phyloP scores from a whole-genome alignment of 2,113 vertebrate species.

The Serilophus lunatus region DNA sequence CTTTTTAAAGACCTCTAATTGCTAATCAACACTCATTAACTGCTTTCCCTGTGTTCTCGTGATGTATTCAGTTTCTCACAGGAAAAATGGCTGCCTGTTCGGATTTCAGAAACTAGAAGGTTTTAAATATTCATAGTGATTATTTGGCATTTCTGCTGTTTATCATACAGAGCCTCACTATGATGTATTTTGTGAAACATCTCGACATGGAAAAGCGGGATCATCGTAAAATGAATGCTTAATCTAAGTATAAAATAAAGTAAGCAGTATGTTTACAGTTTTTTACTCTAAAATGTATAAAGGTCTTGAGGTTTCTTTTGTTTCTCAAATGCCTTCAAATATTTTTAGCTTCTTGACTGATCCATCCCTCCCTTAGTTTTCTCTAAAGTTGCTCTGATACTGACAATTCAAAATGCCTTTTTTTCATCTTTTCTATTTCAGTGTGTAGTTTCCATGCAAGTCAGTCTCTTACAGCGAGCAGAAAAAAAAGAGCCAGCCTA shows the following conservation, averaged over 20 bases:
- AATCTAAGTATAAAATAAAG: not conserved
- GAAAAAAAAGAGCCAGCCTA: not conserved
- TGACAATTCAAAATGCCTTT: not conserved
- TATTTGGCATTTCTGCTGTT: slow-evolving; percentile 5
- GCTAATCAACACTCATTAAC: not conserved
- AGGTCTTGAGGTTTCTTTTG: not conserved
- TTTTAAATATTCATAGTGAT: not conserved
- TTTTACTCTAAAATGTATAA: not conserved
- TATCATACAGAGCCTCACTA: not conserved
- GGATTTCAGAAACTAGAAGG: not conserved
- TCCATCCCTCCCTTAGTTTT: not conserved
- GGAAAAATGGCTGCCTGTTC: not conserved
- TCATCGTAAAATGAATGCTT: not conserved
- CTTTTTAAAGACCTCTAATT: not conserved
- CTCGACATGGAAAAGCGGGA: not conserved
- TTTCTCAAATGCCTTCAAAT: not conserved
- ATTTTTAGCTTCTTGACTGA: not conserved
- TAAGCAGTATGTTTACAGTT: not conserved
- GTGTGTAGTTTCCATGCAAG: not conserved
- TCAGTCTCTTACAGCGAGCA: not conserved
- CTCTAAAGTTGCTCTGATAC: not conserved
- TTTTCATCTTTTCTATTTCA: not conserved
- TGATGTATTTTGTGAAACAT: not conserved
- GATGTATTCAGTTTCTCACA: not conserved
- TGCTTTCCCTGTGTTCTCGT: not conserved